Conservation (phyloP, 1,140 invertebrate genomes). For the Leptopilina clavipes region DNA sequence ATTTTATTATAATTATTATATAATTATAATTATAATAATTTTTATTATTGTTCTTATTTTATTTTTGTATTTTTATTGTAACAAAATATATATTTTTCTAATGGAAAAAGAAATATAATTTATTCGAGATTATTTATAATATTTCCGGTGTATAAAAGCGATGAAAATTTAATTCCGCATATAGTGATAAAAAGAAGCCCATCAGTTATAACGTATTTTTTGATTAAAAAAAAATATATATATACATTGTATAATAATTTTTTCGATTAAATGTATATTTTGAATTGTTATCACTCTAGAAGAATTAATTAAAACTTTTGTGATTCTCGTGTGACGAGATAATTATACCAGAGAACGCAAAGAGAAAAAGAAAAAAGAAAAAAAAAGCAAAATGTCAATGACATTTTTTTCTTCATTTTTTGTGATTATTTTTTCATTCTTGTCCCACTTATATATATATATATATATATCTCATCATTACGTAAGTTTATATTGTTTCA, state of each 20-base stretch:
- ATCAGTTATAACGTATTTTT: background rate
- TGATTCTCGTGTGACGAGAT: background rate
- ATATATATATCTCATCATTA: too few species aligned
- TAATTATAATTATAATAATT: too few species aligned
- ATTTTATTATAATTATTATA: too few species aligned
- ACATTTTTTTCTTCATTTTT: background rate
- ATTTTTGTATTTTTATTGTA: too few species aligned
- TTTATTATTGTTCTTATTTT: too few species aligned
- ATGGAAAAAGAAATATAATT: too few species aligned
- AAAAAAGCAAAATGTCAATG: conserved; percentile 7
- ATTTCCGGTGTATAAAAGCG: too few species aligned
- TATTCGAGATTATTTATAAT: too few species aligned
- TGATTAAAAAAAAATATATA: background rate
- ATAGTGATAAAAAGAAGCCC: background rate
- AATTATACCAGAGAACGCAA: background rate
- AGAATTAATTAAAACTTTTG: conserved; percentile 4
- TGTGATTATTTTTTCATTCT: too few species aligned
- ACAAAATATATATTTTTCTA: too few species aligned
- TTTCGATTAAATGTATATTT: background rate
- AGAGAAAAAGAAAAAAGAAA: too few species aligned
- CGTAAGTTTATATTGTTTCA: background rate
- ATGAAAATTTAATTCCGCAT: background rate
- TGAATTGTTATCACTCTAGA: background rate
- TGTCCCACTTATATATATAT: too few species aligned
- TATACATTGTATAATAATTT: background rate